Percentiles rank a stretch among this genome's conserved stretches.
These are phyloP conservation scores for Trimorus sp. DNA, from an alignment of 2,888 invertebrate species.

Conservation along the genomic window DNA sequence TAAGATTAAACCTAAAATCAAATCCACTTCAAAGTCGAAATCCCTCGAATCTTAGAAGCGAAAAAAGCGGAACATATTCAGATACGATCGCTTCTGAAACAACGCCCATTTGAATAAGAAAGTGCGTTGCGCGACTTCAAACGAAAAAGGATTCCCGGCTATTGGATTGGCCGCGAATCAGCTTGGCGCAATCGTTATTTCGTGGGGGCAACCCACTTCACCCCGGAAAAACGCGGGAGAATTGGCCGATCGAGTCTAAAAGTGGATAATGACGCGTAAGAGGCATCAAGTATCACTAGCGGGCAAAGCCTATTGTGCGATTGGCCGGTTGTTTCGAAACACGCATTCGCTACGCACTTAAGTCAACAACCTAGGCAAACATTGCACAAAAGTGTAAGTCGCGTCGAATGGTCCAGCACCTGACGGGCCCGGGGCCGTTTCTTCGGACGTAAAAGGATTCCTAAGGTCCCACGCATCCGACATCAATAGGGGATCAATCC, in stretches of 20 bases:
- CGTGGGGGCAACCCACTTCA: too few relatives aligned
- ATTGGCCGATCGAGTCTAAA: neutral
- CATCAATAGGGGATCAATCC: slow-evolving; percentile 76
- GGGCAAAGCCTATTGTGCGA: slow-evolving; percentile 27
- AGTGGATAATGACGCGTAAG: slow-evolving; percentile 18
- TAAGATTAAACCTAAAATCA: too few relatives aligned
- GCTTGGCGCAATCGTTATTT: too few relatives aligned
- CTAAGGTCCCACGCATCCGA: slow-evolving; percentile 69
- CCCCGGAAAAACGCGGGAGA: too few relatives aligned
- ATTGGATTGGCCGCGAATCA: too few relatives aligned
- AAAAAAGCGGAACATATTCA: too few relatives aligned
- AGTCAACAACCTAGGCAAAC: slow-evolving; percentile 78
- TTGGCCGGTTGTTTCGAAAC: slow-evolving; percentile 74
- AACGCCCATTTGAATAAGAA: too few relatives aligned
- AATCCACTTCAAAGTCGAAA: too few relatives aligned
- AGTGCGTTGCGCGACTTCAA: too few relatives aligned
- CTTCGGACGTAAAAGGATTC: slow-evolving; percentile 70
- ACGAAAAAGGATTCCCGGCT: too few relatives aligned
- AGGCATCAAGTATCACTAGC: slow-evolving; percentile 42
- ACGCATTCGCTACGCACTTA: slow-evolving; percentile 80
- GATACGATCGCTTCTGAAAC: too few relatives aligned
- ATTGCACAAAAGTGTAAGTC: slow-evolving; percentile 70
- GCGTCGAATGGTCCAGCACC: slow-evolving; percentile 72
- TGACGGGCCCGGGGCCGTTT: slow-evolving; percentile 76
- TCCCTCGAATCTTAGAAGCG: too few relatives aligned